Percentiles rank a stretch among this genome's conserved stretches.
phyloP scores from a whole-genome alignment of 1,140 invertebrate species.

The Cotesia typhae region DNA sequence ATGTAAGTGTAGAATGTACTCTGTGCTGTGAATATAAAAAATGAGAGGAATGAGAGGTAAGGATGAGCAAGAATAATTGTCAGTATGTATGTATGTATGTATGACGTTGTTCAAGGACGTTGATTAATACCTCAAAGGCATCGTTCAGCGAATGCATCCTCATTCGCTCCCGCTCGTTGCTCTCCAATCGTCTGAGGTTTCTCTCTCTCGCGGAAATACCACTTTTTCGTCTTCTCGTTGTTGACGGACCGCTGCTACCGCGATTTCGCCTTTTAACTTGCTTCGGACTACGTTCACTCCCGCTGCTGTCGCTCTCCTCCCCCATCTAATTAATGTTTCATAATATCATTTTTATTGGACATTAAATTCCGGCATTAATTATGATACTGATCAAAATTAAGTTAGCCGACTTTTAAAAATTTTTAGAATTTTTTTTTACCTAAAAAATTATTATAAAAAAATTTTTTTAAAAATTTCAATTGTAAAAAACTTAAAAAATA shows the following conservation, averaged over 20 bases:
- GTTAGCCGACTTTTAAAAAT: no score
- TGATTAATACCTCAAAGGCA: constrained; percentile 76
- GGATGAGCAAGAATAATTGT: constrained; percentile 5
- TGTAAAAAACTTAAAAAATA: no score
- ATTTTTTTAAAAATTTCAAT: no score
- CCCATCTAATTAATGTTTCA: constrained; percentile 52
- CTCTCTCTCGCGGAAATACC: constrained; percentile 80
- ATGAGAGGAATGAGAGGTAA: constrained; percentile 3
- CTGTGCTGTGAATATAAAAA: neutral
- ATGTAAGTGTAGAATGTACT: neutral
- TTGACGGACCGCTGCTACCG: constrained; percentile 49
- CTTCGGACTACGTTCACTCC: constrained; percentile 60
- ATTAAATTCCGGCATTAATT: no score
- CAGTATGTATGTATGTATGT: neutral
- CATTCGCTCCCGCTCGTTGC: constrained; percentile 87
- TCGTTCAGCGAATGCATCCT: constrained; percentile 90
- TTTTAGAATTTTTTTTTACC: no score
- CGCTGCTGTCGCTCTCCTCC: constrained; percentile 64
- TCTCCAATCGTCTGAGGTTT: constrained; percentile 83
- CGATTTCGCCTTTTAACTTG: constrained; percentile 62
- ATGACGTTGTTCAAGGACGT: constrained; percentile 30
- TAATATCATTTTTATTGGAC: constrained; percentile 5
- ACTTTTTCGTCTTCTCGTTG: constrained; percentile 72
- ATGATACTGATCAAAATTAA: no score
- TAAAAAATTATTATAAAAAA: no score